Base-by-base conservation (phyloP, 2,888 invertebrate species). In the Lymantria dispar region DNA sequence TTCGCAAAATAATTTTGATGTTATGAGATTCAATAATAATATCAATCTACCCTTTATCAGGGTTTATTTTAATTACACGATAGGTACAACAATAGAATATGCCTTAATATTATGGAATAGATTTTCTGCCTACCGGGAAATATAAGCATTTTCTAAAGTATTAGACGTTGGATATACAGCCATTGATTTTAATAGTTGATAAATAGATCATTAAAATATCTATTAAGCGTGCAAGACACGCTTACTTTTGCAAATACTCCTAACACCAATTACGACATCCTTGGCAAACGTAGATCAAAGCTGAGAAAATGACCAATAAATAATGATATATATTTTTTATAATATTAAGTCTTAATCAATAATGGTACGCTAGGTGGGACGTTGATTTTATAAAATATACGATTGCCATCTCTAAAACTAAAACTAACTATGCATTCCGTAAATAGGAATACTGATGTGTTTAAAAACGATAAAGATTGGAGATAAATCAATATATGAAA, bases 1-100 rank as follows among this genome's bases (percentile, higher is more conserved):
- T 91, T 91, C 83, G 88, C 87, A 87, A 91, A 86, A 84, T 75
- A 84, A 87, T 83, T 70, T 82, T 76, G 82, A 83, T 81, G 83
- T 82, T 71, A 73, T 70, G 78, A 83, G 81, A 83, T 84, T 80
- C 80, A 70, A 68, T 60, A 52, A 68, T 64, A 55, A 64, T 66
- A 62, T 66, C n/a, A n/a, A n/a, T n/a, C 58, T 64, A 63, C 63
- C 62, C 57, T 51, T 60, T 55, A 54, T 51, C 54, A 60, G 64
- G 60, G 60, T 58, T 60, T 64, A 68, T 64, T 63, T 71, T 63
- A 65, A 60, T 67, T 61, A 54, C 54, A 62, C 59, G 55, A 53
- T 48, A 67, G 63, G 56, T 66, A 76, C 71, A 77, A 76, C 74
- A 77, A 78, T 75, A 74, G 63, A 74, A 74, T 69, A 72, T 72